Evolutionary conservation across 2,113 vertebrate genomes (phyloP).

Genomic region (Syngnathoides biaculeatus): DNA sequence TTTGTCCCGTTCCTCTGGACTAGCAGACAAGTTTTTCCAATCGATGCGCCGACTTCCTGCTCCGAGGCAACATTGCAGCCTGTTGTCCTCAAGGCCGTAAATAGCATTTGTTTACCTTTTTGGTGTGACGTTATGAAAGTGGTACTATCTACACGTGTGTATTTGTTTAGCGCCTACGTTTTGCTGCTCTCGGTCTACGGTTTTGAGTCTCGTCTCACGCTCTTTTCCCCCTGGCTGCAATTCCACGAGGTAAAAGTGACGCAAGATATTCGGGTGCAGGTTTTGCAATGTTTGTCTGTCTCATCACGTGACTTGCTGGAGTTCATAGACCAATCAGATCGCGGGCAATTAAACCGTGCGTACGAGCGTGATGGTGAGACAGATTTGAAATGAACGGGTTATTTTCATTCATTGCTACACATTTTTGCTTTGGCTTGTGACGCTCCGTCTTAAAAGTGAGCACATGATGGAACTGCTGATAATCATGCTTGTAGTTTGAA

Average conservation of each 20-base stretch:
- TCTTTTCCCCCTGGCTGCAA: constrained; percentile 5
- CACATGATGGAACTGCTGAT: constrained; percentile 1
- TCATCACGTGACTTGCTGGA: constrained; percentile 18
- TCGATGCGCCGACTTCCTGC: constrained; percentile 36
- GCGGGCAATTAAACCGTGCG: background rate
- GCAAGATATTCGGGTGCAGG: constrained; percentile 25
- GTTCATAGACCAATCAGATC: background rate
- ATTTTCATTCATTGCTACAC: background rate
- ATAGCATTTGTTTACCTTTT: constrained; percentile 41
- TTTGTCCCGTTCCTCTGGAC: constrained; percentile 34
- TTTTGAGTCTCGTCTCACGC: constrained; percentile 10
- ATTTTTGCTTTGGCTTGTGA: background rate
- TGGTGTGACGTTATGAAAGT: constrained; percentile 38
- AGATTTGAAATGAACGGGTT: background rate
- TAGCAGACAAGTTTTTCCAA: constrained; percentile 33
- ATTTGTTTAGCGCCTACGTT: constrained; percentile 25
- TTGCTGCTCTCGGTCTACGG: constrained; percentile 7
- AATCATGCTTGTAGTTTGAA: background rate
- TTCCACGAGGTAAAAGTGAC: constrained; percentile 13
- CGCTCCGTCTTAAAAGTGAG: background rate
- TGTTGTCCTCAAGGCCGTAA: constrained; percentile 52
- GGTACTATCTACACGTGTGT: constrained; percentile 31
- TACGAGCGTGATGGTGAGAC: background rate
- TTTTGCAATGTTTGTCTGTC: constrained; percentile 12
- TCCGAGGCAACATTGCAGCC: constrained; percentile 2